A percentile compares a stretch with the other conserved stretches of the same genome.
phyloP scores from a whole-genome alignment of 2,113 vertebrate species.

The Xenopus borealis region DNA sequence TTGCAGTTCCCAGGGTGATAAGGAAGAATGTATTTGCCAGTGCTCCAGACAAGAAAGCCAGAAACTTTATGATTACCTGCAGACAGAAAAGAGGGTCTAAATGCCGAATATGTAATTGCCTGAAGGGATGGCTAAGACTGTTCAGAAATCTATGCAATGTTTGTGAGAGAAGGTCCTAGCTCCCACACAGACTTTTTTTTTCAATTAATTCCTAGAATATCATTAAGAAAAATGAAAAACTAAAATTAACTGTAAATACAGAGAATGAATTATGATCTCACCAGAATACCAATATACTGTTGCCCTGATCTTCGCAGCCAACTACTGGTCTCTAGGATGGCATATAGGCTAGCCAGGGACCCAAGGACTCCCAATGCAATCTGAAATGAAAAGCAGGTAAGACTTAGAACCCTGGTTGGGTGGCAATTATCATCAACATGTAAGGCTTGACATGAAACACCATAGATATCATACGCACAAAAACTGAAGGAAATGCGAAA shows the following conservation, averaged over 20 bases:
- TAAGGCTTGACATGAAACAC: not conserved
- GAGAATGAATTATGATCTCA: constrained; percentile 17
- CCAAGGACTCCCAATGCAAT: constrained; percentile 50
- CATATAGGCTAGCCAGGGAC: constrained; percentile 40
- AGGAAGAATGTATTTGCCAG: constrained; percentile 49
- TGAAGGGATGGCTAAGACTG: no score
- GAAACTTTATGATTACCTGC: constrained; percentile 46
- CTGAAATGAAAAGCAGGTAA: constrained; percentile 23
- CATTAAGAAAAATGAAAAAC: no score
- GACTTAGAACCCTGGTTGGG: not conserved
- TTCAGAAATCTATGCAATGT: no score
- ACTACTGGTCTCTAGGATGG: constrained; percentile 51
- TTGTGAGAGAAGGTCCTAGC: no score
- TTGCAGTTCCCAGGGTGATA: constrained; percentile 40
- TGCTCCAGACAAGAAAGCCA: constrained; percentile 40
- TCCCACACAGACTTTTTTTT: no score
- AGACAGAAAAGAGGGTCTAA: not conserved
- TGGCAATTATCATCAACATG: not conserved
- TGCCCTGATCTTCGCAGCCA: constrained; percentile 52
- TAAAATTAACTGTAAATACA: no score
- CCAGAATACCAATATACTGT: constrained; percentile 47
- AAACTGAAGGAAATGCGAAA: not conserved
- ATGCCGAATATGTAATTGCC: not conserved
- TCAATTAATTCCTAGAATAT: no score
- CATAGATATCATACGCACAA: not conserved